Base-by-base conservation (phyloP, 1,140 invertebrate species). In the Hyles euphorbiae region DNA sequence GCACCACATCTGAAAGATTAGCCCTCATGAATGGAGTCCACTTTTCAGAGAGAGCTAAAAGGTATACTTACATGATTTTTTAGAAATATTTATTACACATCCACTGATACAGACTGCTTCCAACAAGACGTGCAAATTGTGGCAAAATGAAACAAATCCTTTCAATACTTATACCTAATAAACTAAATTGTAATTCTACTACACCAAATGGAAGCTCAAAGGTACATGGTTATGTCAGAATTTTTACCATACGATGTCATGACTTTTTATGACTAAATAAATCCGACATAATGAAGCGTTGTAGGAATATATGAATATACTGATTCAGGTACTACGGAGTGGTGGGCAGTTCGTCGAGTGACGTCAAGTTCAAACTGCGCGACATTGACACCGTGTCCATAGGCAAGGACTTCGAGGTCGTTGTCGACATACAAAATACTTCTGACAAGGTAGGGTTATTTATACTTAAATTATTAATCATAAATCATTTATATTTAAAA, bases 341-440 rank as follows among this genome's bases (percentile, higher is more conserved):
- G n/a, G 91, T 91, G 0, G 90, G 88, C n/a, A 82, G 81, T 8
- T 68, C 84, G 0, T 82, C 89, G 5, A 92, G 92, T 73, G 94
- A 96, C 72, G 90, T 95, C 1, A 83, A 89, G 49, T 95, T 95
- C 71, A 91, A 93, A 56, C 84, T 96, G 2, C 77, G 90, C 5
- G 94, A 95, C 45, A 82, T 95, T 34, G 93, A 95, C 45, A 90
- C 89, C 46, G 91, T 95, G 2, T 90, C 90, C 11, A 92, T 95
- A 57, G 94, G 94, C 3, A 88, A 94, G 47, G 89, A 91, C 11
- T 95, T 95, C 75, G 83, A 89, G 43, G 90, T 95, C 6, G 90
- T 89, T 1, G 91, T 95, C 6, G 91, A 92, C 43, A 92, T 94
- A 53, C 86, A 91, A 49, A 96, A 95, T 65, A 93, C 91, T 67